Conservation (phyloP, 1,140 invertebrate genomes). For the Atopsyche davidsoni region DNA sequence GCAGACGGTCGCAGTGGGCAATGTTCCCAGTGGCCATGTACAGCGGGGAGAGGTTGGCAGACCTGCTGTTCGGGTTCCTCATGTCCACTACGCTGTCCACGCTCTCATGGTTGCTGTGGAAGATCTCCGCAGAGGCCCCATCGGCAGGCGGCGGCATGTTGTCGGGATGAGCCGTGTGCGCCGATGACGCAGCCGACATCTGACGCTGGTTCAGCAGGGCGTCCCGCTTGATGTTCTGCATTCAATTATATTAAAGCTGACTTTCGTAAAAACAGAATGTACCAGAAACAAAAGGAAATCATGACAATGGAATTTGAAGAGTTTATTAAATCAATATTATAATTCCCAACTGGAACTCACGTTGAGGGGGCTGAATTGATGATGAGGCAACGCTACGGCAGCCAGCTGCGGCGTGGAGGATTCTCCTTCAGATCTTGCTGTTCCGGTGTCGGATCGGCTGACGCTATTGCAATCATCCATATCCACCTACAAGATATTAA, state of each 20-base stretch:
- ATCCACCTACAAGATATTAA: conserved; percentile 42
- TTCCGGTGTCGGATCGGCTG: conserved; percentile 44
- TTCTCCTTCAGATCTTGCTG: conserved; percentile 39
- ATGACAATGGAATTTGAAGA: too few relatives aligned
- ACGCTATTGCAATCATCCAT: conserved; percentile 48
- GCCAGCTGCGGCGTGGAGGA: conserved; percentile 23
- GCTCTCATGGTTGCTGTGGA: neutral
- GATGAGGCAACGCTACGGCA: conserved; percentile 10
- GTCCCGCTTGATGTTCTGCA: conserved; percentile 18
- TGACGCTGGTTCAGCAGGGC: conserved; percentile 13
- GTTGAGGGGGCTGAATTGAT: conserved; percentile 20
- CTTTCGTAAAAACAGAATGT: neutral
- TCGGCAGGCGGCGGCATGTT: neutral
- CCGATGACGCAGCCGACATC: conserved; percentile 10
- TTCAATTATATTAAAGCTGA: too few relatives aligned
- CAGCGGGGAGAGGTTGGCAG: conserved; percentile 3
- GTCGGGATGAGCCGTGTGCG: conserved; percentile 14
- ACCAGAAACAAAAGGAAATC: neutral
- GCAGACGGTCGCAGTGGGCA: too few relatives aligned
- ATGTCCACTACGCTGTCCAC: neutral
- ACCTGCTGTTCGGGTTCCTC: neutral
- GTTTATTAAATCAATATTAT: too few relatives aligned
- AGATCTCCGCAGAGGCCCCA: neutral
- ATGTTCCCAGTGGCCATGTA: conserved; percentile 9
- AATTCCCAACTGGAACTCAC: too few relatives aligned